Evolutionary conservation across 2,113 vertebrate species (phyloP).

Genomic region (Falcunculus frontatus): DNA sequence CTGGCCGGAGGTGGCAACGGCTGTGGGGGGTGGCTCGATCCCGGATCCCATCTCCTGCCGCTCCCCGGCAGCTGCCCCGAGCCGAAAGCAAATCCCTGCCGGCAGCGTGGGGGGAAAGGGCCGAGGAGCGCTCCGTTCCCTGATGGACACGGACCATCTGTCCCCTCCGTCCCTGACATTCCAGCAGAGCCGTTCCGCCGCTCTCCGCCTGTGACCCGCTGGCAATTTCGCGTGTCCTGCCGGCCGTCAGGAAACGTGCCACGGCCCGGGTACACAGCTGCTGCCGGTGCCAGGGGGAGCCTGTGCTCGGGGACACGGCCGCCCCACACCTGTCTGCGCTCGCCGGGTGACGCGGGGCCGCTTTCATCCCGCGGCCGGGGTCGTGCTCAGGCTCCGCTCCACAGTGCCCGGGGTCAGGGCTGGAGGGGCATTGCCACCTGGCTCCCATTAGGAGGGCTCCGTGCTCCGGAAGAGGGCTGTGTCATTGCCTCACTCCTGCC

Average conservation of each 20-base stretch:
- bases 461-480: background rate
- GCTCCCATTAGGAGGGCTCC: constrained; percentile 49
- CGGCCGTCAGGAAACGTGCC: background rate
- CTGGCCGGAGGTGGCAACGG: background rate
- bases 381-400: background rate
- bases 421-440: constrained; percentile 43
- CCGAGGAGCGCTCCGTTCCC: background rate
- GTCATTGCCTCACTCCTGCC: background rate
- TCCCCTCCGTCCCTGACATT: constrained; percentile 47
- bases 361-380: constrained; percentile 1
- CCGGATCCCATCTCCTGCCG: background rate
- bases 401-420: background rate
- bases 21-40: accelerated
- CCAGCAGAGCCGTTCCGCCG: background rate
- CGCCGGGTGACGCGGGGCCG: background rate
- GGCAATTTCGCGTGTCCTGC: background rate
- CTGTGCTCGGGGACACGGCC: background rate
- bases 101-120: background rate
- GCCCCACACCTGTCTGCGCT: constrained; percentile 13
- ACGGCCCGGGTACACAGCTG: constrained; percentile 27
- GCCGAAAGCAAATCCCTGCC: background rate
- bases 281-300: background rate
- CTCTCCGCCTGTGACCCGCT: background rate
- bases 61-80: background rate
- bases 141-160: constrained; percentile 53